phyloP scores from a whole-genome alignment of 2,888 invertebrate species.

The Bruchidius siliquastri region DNA sequence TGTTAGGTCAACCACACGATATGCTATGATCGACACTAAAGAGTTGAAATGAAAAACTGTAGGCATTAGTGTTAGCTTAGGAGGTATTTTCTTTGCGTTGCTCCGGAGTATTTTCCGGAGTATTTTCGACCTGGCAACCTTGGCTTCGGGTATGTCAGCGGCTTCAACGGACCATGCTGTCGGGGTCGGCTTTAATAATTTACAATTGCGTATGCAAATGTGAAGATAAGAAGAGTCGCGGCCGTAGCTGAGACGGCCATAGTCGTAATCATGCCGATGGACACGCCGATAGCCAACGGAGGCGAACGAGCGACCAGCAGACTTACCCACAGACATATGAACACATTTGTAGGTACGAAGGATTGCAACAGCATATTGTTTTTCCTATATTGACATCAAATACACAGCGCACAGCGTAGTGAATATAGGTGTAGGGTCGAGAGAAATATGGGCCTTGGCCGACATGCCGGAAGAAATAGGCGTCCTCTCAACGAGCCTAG shows the following conservation, averaged over 20 bases:
- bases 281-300: slow-evolving; percentile 40
- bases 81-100: no score
- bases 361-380: not conserved
- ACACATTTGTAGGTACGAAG: slow-evolving; percentile 3
- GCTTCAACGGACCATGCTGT: not conserved
- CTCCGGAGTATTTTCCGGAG: not conserved
- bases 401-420: no score
- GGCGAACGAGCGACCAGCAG: slow-evolving; percentile 18
- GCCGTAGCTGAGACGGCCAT: slow-evolving; percentile 17
- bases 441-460: no score
- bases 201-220: slow-evolving; percentile 45
- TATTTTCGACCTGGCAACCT: not conserved
- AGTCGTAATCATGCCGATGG: slow-evolving; percentile 43
- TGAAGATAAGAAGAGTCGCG: slow-evolving; percentile 18
- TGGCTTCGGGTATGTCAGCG: not conserved
- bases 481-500: no score
- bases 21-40: no score
- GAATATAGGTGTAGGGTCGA: no score
- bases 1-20: no score
- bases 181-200: slow-evolving; percentile 39
- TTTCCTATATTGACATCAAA: no score
- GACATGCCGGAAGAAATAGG: no score
- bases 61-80: no score
- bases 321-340: slow-evolving; percentile 8
- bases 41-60: no score